These are phyloP conservation scores for Heteromurus nitidus DNA, from an alignment of 2,888 invertebrate species.

Conservation along the genomic window DNA sequence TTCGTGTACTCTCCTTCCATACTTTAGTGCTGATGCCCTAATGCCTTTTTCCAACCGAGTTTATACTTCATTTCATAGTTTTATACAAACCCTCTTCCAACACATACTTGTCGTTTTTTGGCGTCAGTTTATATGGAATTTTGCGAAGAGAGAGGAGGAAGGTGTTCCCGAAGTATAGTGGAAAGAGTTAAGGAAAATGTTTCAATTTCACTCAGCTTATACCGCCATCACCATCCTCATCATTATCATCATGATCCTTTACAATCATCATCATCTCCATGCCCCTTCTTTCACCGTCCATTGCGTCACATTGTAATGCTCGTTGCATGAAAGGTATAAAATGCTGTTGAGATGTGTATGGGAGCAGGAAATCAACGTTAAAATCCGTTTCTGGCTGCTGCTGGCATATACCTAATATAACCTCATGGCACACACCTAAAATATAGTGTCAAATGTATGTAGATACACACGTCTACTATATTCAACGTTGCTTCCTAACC, in stretches of 20 bases:
- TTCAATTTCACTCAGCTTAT: slow-evolving; percentile 37
- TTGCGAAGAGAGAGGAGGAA: not conserved
- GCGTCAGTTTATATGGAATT: not conserved
- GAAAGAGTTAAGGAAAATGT: slow-evolving; percentile 20
- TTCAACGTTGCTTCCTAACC: no score
- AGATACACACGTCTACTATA: no score
- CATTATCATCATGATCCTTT: slow-evolving; percentile 35
- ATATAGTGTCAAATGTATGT: no score
- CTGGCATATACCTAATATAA: no score
- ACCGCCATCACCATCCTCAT: slow-evolving; percentile 30
- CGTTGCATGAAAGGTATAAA: not conserved
- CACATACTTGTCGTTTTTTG: not conserved
- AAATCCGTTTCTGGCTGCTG: no score
- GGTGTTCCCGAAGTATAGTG: not conserved
- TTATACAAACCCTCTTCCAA: no score
- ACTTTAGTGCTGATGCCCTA: no score
- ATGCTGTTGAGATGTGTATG: not conserved
- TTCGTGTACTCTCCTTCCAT: no score
- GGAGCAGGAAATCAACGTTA: no score
- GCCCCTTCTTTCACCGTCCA: not conserved
- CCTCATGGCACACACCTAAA: no score
- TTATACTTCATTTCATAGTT: no score
- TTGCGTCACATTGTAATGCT: not conserved
- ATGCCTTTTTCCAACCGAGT: not conserved
- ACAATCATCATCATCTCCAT: slow-evolving; percentile 43